These are phyloP conservation scores for Gobius niger DNA, from an alignment of 2,113 vertebrate species.

Conservation along the genomic window DNA sequence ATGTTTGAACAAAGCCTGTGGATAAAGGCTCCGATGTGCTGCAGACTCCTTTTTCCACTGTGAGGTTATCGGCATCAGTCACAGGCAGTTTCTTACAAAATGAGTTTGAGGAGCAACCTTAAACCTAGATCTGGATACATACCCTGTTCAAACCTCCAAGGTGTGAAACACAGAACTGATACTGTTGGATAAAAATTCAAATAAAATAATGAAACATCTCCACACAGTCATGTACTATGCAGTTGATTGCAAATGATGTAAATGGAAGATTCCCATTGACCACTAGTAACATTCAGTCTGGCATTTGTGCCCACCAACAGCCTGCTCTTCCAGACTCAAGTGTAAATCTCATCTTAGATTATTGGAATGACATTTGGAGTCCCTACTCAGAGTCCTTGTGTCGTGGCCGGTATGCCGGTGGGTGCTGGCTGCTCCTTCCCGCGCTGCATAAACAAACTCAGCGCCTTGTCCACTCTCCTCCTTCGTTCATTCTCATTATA, in stretches of 20 bases:
- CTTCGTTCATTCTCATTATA: conserved; percentile 42
- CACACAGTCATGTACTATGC: not conserved
- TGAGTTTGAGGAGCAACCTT: no score
- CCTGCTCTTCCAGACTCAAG: not conserved
- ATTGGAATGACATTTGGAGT: not conserved
- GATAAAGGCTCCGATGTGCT: no score
- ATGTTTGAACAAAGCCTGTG: not conserved
- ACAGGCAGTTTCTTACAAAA: no score
- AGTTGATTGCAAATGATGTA: no score
- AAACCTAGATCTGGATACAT: no score
- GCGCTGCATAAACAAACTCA: conserved; percentile 12
- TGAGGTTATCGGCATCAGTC: no score
- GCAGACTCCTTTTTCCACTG: no score
- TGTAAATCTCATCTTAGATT: not conserved
- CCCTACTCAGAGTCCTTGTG: not conserved
- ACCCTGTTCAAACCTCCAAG: no score
- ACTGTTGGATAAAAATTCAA: no score
- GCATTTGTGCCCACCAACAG: not conserved
- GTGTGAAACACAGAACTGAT: no score
- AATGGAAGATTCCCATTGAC: not conserved
- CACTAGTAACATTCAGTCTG: not conserved
- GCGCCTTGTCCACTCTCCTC: conserved; percentile 37
- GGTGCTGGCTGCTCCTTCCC: not conserved
- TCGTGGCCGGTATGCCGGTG: not conserved
- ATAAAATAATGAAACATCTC: no score